Evolutionary conservation across 2,888 invertebrate species (phyloP).

Genomic region (Apantesis nais): DNA sequence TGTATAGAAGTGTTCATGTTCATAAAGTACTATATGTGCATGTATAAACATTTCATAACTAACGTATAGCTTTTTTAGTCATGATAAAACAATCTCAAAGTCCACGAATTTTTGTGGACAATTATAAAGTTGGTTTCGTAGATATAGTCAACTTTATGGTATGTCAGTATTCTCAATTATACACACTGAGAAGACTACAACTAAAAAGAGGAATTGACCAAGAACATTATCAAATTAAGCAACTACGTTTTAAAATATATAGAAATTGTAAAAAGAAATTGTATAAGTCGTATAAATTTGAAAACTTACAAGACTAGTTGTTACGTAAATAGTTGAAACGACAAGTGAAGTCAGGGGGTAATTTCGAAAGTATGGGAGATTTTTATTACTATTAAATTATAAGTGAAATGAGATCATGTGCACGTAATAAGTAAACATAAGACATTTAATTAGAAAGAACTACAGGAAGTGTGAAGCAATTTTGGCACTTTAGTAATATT

Average conservation of each 20-base stretch:
- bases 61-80: too few relatives aligned
- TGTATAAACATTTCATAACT: too few relatives aligned
- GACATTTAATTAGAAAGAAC: not conserved
- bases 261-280: not conserved
- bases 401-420: constrained; percentile 22
- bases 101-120: too few relatives aligned
- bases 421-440: constrained; percentile 12
- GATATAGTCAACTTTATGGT: too few relatives aligned
- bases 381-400: constrained; percentile 14
- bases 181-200: too few relatives aligned
- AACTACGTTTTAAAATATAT: not conserved
- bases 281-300: constrained; percentile 1
- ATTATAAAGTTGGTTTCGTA: too few relatives aligned
- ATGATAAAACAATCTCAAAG: too few relatives aligned
- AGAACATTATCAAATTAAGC: not conserved
- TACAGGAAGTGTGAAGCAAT: constrained; percentile 1
- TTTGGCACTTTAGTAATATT: not conserved
- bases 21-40: too few relatives aligned
- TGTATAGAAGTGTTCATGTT: too few relatives aligned
- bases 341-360: constrained; percentile 5
- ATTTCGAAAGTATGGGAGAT: constrained; percentile 20
- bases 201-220: too few relatives aligned
- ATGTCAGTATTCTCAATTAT: too few relatives aligned
- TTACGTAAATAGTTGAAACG: constrained; percentile 12
- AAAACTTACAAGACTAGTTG: constrained; percentile 9